phyloP scores from a whole-genome alignment of 2,113 vertebrate genomes.

The Globicephala melas region DNA sequence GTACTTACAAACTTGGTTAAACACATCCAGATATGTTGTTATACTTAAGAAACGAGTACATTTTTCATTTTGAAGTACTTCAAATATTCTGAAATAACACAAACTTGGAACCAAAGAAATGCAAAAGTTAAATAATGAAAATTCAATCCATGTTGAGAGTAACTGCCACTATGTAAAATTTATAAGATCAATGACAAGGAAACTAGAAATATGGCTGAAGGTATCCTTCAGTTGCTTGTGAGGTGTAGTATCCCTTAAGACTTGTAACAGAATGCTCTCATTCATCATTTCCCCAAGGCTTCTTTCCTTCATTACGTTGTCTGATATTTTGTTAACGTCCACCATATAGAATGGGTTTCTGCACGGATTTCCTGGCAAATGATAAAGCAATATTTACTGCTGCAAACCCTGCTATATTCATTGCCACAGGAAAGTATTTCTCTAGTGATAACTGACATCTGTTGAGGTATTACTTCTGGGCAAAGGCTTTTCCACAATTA shows the following conservation, averaged over 20 bases:
- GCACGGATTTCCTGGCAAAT: neutral
- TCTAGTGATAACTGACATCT: neutral
- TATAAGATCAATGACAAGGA: neutral
- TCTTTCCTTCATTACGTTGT: neutral
- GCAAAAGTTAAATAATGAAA: neutral
- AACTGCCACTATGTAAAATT: neutral
- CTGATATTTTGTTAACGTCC: neutral
- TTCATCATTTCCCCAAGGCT: neutral
- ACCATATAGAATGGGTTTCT: neutral
- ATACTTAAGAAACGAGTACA: neutral
- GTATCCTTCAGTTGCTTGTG: neutral
- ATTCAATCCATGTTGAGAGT: neutral
- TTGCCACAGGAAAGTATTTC: neutral
- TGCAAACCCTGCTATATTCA: conserved; percentile 60
- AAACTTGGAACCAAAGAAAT: neutral
- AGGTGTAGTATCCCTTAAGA: neutral
- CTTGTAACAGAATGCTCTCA: neutral
- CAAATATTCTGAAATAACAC: neutral
- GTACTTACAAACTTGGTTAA: neutral
- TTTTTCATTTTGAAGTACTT: neutral
- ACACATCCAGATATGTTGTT: neutral
- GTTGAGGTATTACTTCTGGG: neutral
- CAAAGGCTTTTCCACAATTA: neutral
- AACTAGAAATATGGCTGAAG: neutral
- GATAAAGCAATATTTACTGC: conserved; percentile 44